phyloP scores from a whole-genome alignment of 35 echinoderm and acorn worm genomes.

The Acanthaster planci region DNA sequence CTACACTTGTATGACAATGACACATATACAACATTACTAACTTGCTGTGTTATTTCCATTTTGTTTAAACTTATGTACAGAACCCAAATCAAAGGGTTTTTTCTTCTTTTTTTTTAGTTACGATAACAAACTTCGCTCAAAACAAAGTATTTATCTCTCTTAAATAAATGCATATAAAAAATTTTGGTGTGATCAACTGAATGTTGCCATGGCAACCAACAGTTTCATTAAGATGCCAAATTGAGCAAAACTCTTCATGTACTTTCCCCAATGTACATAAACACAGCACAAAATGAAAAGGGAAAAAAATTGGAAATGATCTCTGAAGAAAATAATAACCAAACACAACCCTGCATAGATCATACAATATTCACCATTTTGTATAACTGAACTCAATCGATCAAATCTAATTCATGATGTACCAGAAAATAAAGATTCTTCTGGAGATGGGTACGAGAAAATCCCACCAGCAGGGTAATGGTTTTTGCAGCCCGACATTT shows the following conservation, averaged over 20 bases:
- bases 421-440: background rate
- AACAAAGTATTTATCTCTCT: constrained; percentile 8
- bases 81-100: background rate
- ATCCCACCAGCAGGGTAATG: background rate
- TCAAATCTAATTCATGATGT: background rate
- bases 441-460: background rate
- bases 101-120: constrained; percentile 1
- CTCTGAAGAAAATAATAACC: too few relatives aligned
- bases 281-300: too few relatives aligned
- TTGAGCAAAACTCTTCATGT: background rate
- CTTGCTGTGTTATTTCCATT: background rate
- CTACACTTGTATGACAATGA: background rate
- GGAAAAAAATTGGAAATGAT: too few relatives aligned
- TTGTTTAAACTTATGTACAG: constrained; percentile 15
- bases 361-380: background rate
- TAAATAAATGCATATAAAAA: constrained; percentile 26
- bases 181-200: background rate
- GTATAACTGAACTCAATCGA: background rate
- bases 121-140: constrained; percentile 13
- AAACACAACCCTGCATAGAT: constrained; percentile 22
- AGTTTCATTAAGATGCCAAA: background rate
- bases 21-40: background rate
- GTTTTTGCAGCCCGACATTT: background rate
- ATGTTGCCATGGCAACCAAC: background rate
- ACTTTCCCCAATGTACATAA: background rate